phyloP scores from a whole-genome alignment of 2,113 vertebrate genomes.

The Leucoraja erinaceus region DNA sequence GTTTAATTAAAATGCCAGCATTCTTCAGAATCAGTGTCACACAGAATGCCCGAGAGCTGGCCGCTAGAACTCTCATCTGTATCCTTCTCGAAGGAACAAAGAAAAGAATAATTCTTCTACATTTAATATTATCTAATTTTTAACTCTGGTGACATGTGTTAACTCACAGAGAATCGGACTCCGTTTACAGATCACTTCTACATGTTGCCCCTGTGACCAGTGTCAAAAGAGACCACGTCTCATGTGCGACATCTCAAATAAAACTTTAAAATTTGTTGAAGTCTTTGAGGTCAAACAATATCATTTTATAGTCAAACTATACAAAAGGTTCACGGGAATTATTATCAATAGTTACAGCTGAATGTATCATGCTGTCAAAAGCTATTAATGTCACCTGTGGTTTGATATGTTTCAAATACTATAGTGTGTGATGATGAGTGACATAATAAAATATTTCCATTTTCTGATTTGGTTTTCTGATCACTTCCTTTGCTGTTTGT shows the following conservation, averaged over 20 bases:
- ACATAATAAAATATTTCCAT: neutral
- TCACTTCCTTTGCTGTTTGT: neutral
- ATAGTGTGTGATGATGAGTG: neutral
- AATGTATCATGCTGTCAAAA: neutral
- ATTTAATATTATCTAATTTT: neutral
- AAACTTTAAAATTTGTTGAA: neutral
- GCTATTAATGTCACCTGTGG: neutral
- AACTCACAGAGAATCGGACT: neutral
- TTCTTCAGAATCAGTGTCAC: neutral
- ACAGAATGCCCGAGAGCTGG: neutral
- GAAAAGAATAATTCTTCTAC: neutral
- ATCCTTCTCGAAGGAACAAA: neutral
- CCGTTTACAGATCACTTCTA: neutral
- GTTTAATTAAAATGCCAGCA: neutral
- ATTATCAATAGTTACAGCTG: neutral
- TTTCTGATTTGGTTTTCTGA: neutral
- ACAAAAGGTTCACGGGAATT: neutral
- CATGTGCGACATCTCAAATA: neutral
- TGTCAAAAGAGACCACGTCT: neutral
- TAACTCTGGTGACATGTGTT: neutral
- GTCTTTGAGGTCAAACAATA: neutral
- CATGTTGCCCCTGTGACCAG: neutral
- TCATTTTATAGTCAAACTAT: neutral
- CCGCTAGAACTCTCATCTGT: neutral
- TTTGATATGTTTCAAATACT: neutral